Conservation (phyloP, 2,113 vertebrate genomes). For the Oncorhynchus nerka region DNA sequence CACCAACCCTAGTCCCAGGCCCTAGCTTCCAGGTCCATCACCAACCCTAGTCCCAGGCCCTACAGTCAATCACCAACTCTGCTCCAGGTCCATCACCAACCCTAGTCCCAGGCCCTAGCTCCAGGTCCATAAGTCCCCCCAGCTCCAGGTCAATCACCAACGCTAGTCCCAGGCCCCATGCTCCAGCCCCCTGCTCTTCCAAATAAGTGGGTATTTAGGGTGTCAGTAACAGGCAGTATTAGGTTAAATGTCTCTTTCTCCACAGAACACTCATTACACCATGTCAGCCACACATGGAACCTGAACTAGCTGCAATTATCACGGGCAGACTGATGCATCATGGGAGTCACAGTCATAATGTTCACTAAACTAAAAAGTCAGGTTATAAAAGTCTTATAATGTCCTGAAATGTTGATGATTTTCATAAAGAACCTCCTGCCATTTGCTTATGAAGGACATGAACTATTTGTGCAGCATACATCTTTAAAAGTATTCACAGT, state of each 20-base stretch:
- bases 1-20: no score
- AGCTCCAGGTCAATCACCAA: no score
- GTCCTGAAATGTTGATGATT: neutral
- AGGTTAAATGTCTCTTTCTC: conserved; percentile 72
- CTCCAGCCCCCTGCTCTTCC: conserved; percentile 5
- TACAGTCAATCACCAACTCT: no score
- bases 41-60: no score
- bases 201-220: conserved; percentile 60
- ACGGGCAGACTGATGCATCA: conserved; percentile 31
- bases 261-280: conserved; percentile 67
- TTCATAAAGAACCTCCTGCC: neutral
- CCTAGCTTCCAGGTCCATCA: no score
- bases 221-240: conserved; percentile 69
- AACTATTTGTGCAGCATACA: no score
- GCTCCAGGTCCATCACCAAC: no score
- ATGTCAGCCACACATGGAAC: conserved; percentile 71
- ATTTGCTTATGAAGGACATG: no score
- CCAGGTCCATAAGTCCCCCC: no score
- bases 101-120: no score
- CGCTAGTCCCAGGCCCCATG: no score
- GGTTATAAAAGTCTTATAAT: neutral
- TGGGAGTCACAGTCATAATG: neutral
- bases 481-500: no score
- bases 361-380: neutral
- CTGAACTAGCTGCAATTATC: conserved; percentile 72